Evolutionary conservation across 2,113 vertebrate genomes (phyloP), one percentile per base, ranked within the genome.

Genomic region (Xiphophorus maculatus): DNA sequence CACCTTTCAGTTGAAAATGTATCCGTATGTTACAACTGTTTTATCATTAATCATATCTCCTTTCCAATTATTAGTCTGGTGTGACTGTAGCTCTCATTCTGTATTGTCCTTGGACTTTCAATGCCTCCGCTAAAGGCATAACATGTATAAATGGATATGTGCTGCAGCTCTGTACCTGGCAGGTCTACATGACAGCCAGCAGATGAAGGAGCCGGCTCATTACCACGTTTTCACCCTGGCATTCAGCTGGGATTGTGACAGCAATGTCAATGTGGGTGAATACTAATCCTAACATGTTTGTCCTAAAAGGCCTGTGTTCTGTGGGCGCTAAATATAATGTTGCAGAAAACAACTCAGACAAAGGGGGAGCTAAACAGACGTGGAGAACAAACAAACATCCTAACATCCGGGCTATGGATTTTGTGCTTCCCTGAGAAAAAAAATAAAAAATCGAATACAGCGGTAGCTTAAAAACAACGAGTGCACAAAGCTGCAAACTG

Each of bases 171-270:
- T 73, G 70, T 70, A 86, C 61, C 80, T 79, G 82, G 71, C 76
- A 88, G 66, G 76, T 81, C 60, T 73, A 73, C 81, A 72, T 74
- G 88, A 83, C 81, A 86, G 79, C 78, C 58, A 51, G 86, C 22
- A 5, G 66, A 80, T 27, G 40, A 74, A 71, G 76, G 79, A 76
- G 71, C 68, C 66, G 58, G 77, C 82, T 87, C 79, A 84, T 86
- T 80, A 69, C 70, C 10, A 42, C 51, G 67, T 79, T 87, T 62
- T 68, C 65, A 74, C 71, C 63, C 74, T 30, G 32, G 73, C 66
- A 65, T 30, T 85, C 82, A 74, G 77, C 79, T 62, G 77, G 77
- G 74, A 63, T 30, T 64, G 2, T 75, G 86, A 85, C 80, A 82
- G 82, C 69, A 33, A 27, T 70, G 79, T 79, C 79, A 74, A 22